Conservation (phyloP, 2,113 vertebrate genomes). For the Charadrius vociferus region DNA sequence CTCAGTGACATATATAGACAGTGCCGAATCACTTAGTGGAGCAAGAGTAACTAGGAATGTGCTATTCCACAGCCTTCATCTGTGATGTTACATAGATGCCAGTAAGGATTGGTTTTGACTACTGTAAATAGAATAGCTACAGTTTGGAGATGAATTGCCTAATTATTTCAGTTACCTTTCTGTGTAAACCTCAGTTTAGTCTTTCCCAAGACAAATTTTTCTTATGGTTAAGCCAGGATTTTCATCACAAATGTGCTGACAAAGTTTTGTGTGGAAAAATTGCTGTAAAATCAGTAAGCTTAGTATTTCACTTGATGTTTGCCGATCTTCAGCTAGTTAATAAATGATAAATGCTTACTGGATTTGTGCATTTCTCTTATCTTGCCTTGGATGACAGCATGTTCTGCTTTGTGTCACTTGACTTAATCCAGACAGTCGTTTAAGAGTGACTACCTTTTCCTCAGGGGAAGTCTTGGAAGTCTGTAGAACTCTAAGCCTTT, state of each 20-base stretch:
- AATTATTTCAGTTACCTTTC: not conserved
- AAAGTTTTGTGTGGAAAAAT: not conserved
- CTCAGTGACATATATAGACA: not conserved
- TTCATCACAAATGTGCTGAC: not conserved
- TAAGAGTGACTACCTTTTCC: not conserved
- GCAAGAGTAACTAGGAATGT: not conserved
- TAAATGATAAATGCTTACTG: not conserved
- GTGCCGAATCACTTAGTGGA: not conserved
- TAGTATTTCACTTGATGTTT: not conserved
- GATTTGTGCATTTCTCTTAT: not conserved
- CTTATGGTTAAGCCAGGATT: not conserved
- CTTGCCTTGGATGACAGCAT: not conserved
- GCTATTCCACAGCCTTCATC: not conserved
- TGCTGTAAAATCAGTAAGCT: not conserved
- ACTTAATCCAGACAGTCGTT: not conserved
- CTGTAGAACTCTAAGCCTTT: not conserved
- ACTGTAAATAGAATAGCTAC: not conserved
- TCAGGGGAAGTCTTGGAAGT: not conserved
- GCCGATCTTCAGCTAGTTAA: not conserved
- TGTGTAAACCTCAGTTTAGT: not conserved
- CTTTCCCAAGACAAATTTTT: not conserved
- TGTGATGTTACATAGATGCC: not conserved
- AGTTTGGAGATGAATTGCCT: not conserved
- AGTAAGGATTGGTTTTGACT: not conserved
- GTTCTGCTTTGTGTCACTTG: constrained; percentile 30